Percentiles rank a stretch among this genome's conserved stretches.
These are phyloP conservation scores for Hyles lineata DNA, from an alignment of 2,888 invertebrate genomes.

Conservation along the genomic window DNA sequence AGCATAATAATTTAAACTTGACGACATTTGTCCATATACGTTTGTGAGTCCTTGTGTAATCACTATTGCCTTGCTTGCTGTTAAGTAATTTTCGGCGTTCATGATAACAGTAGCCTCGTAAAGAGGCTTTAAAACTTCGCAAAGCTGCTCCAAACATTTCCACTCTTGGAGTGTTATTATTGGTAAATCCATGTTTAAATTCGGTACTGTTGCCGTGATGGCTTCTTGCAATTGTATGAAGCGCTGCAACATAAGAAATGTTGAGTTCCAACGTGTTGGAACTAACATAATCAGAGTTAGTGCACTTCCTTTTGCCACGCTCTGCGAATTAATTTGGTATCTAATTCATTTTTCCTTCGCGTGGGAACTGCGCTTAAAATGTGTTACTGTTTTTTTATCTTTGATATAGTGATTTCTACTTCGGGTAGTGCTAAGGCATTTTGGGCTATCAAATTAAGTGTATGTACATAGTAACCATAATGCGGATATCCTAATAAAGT, in stretches of 20 bases:
- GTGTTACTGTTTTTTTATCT: constrained; percentile 39
- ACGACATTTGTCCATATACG: constrained; percentile 27
- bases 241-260: constrained; percentile 35
- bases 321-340: constrained; percentile 29
- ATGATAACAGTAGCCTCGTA: constrained; percentile 34
- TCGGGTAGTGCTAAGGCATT: constrained; percentile 30
- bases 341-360: constrained; percentile 37
- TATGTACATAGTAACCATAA: constrained; percentile 45
- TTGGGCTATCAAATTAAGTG: constrained; percentile 43
- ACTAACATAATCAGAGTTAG: constrained; percentile 25
- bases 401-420: constrained; percentile 31
- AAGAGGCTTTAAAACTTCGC: constrained; percentile 35
- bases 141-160: constrained; percentile 35
- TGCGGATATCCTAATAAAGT: constrained; percentile 29
- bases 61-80: constrained; percentile 33
- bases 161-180: constrained; percentile 36
- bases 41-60: constrained; percentile 25
- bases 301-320: not conserved
- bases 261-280: constrained; percentile 35
- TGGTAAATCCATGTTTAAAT: constrained; percentile 28
- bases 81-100: constrained; percentile 36
- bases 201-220: constrained; percentile 28
- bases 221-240: constrained; percentile 34
- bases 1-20: too few species aligned
- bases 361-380: constrained; percentile 37